These are phyloP conservation scores for Teleiodes luculella DNA, from an alignment of 2,888 invertebrate species.

Conservation along the genomic window DNA sequence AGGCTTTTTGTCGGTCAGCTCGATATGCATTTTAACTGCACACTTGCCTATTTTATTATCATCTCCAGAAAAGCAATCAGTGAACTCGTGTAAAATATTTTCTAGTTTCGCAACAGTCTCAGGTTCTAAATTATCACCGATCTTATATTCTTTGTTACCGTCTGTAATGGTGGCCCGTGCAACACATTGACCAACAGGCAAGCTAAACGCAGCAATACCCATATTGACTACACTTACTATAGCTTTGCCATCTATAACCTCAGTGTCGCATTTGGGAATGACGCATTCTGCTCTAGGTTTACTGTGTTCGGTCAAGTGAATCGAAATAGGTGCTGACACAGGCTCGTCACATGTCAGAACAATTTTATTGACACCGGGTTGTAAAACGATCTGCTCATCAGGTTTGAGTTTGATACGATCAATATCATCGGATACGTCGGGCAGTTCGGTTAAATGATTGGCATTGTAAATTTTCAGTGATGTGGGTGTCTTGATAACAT, in stretches of 20 bases:
- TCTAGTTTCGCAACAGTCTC: no score
- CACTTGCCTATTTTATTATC: conserved; percentile 1
- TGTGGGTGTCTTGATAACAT: no score
- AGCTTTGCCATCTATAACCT: not conserved
- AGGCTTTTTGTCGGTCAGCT: not conserved
- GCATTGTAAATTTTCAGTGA: no score
- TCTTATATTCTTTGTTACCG: not conserved
- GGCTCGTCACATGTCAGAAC: not conserved
- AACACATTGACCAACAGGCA: not conserved
- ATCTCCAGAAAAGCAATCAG: not conserved
- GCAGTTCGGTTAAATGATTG: not conserved
- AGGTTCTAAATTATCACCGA: not conserved
- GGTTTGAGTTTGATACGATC: not conserved
- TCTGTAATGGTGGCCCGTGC: not conserved
- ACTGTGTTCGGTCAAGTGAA: not conserved
- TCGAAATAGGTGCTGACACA: no score
- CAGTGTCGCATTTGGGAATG: not conserved
- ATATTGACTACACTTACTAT: not conserved
- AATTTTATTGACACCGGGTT: not conserved
- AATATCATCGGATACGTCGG: not conserved
- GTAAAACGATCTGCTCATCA: not conserved
- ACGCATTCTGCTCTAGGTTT: not conserved
- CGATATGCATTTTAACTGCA: not conserved
- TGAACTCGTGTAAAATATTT: not conserved
- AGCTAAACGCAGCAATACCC: not conserved